Conservation (phyloP, 2,888 invertebrate species). For the Macropis europaea region DNA sequence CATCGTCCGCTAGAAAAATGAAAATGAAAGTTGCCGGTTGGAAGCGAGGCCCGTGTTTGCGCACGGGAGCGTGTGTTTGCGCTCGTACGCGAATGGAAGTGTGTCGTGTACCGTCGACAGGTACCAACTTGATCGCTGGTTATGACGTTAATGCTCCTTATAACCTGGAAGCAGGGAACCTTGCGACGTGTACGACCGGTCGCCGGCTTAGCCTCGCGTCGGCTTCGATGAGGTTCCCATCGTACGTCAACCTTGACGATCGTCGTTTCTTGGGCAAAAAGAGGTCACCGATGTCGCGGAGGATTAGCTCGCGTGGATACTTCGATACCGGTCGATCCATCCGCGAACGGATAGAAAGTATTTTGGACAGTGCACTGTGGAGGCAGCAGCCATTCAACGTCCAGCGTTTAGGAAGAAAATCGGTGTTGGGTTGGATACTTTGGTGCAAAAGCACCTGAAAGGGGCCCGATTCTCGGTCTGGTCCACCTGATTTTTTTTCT, state of each 20-base stretch:
- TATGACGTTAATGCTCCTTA: constrained; percentile 51
- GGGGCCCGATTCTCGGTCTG: neutral
- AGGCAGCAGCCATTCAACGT: neutral
- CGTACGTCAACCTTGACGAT: constrained; percentile 9
- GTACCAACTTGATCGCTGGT: constrained; percentile 37
- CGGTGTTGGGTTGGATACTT: too few species aligned
- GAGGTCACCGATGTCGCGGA: constrained; percentile 11
- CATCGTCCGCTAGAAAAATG: constrained; percentile 39
- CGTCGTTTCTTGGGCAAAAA: constrained; percentile 4
- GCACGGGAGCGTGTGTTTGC: constrained; percentile 41
- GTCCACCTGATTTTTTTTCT: too few species aligned
- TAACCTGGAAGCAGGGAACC: constrained; percentile 52
- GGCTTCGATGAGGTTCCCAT: constrained; percentile 27
- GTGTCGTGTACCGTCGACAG: constrained; percentile 50
- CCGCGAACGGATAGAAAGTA: neutral
- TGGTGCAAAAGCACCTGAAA: too few species aligned
- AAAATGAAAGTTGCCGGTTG: constrained; percentile 52
- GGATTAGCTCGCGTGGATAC: neutral
- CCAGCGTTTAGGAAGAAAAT: neutral
- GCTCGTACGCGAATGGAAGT: constrained; percentile 32
- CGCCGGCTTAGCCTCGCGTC: constrained; percentile 14
- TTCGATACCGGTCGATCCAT: neutral
- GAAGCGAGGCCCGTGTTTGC: constrained; percentile 35
- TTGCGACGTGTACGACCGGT: constrained; percentile 28
- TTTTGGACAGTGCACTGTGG: constrained; percentile 2